Base-by-base conservation (phyloP, 2,797 vertebrate species). In the Lagocephalus sceleratus region DNA sequence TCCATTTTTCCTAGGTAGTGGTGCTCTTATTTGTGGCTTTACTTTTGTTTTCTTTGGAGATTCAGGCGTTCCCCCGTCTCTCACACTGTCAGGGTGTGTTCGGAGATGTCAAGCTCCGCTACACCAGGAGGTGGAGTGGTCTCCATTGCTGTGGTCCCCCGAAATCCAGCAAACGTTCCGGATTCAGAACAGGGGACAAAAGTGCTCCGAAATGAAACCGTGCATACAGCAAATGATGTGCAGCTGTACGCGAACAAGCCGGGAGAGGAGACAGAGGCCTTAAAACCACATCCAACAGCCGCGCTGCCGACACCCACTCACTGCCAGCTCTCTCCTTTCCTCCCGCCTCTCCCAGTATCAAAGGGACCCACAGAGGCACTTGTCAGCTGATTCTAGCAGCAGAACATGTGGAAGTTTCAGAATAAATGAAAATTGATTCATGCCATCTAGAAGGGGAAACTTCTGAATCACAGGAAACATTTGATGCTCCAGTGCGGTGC, bases 231-330 rank as follows among this genome's bases (percentile, higher is more conserved):
- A 77, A 76, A 42, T 60, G 52, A 75, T 75, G 59, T 59, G 54
- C 54, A 51, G 72, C 63, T 63, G 78, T 78, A 58, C 60, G 57
- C 63, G 71, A 65, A 73, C 67, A 79, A 74, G 72, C 69, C 29
- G 43, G 35, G 54, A 75, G 60, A 69, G 54, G 63, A 81, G 73
- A 73, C 54, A 75, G 63, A 82, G 81, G 75, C 78, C 78, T 71
- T 64, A 52, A 64, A 61, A 75, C 76, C 73, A 79, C 73, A 79
- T 73, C 70, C 59, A 79, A 55, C 64, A 71, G 61, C 62, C 48
- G 41, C 39, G 65, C 65, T 82, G 82, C 77, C 82, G 81, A 84
- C 86, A 88, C 84, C 83, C 86, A 82, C 63, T 77, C 66, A 72
- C 63, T 82, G 66, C 52, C 56, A 64, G 41, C 68, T 23, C 60